These are phyloP conservation scores for Tetropium fuscum DNA, from an alignment of 2,888 invertebrate species.

Conservation along the genomic window DNA sequence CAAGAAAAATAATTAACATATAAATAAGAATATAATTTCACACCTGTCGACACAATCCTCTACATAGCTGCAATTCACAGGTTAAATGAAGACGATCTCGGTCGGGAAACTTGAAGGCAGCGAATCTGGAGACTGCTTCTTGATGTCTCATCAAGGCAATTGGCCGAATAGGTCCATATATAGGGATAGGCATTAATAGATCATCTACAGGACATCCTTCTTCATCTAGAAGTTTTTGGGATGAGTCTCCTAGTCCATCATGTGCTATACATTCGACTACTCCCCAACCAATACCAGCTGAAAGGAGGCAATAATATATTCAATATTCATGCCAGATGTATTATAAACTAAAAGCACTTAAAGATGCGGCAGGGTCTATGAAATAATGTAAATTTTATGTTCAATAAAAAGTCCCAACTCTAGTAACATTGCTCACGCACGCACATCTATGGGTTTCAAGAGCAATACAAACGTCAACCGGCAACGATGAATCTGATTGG, in stretches of 20 bases:
- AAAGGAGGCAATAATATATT: constrained; percentile 30
- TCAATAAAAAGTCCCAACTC: no score
- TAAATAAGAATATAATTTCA: constrained; percentile 16
- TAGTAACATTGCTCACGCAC: no score
- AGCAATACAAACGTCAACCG: no score
- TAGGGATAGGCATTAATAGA: constrained; percentile 71
- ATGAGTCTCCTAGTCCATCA: constrained; percentile 81
- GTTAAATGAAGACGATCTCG: constrained; percentile 80
- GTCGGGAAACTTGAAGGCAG: constrained; percentile 87
- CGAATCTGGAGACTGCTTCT: constrained; percentile 73
- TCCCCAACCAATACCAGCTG: constrained; percentile 78
- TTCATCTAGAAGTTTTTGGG: constrained; percentile 79
- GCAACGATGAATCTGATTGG: no score
- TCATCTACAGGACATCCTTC: constrained; percentile 82
- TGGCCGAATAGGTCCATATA: constrained; percentile 58
- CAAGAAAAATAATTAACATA: no score
- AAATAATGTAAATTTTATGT: no score
- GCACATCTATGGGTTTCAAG: no score
- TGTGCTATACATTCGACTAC: constrained; percentile 83
- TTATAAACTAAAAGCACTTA: no score
- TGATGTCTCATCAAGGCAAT: constrained; percentile 63
- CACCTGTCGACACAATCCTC: constrained; percentile 76
- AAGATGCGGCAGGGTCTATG: no score
- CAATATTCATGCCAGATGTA: neutral
- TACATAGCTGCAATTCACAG: constrained; percentile 83